Evolutionary conservation across 2,797 vertebrate genomes (phyloP).

Genomic region (Tokudaia muenninki): DNA sequence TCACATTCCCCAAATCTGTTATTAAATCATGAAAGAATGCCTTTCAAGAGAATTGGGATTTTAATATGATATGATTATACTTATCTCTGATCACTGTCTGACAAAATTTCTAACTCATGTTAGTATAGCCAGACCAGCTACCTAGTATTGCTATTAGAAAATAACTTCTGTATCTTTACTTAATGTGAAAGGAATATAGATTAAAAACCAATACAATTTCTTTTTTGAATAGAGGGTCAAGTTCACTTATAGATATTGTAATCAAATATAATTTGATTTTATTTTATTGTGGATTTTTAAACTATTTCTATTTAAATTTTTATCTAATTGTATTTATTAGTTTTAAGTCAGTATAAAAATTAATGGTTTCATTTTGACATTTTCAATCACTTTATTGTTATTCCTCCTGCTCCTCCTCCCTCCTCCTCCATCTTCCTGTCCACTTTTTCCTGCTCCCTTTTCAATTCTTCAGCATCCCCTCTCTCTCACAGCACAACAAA

Average conservation of each 20-base stretch:
- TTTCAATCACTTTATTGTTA: background rate
- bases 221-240: background rate
- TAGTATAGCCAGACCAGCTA: background rate
- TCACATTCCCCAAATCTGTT: background rate
- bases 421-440: background rate
- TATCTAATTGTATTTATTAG: background rate
- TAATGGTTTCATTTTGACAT: background rate
- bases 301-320: background rate
- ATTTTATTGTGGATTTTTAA: background rate
- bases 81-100: background rate
- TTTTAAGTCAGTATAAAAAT: background rate
- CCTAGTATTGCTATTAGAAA: conserved; percentile 39
- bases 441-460: background rate
- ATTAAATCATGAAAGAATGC: background rate
- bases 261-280: background rate
- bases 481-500: background rate
- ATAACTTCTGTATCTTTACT: conserved; percentile 6
- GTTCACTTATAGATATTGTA: background rate
- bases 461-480: background rate
- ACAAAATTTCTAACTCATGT: conserved; percentile 8
- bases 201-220: background rate
- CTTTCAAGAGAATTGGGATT: background rate
- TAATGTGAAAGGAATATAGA: conserved; percentile 34
- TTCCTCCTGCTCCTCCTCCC: background rate
- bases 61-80: background rate